A percentile compares a stretch with the other conserved stretches of the same genome.
phyloP scores from a whole-genome alignment of 2,888 invertebrate genomes.

The Phymatocera aterrima region DNA sequence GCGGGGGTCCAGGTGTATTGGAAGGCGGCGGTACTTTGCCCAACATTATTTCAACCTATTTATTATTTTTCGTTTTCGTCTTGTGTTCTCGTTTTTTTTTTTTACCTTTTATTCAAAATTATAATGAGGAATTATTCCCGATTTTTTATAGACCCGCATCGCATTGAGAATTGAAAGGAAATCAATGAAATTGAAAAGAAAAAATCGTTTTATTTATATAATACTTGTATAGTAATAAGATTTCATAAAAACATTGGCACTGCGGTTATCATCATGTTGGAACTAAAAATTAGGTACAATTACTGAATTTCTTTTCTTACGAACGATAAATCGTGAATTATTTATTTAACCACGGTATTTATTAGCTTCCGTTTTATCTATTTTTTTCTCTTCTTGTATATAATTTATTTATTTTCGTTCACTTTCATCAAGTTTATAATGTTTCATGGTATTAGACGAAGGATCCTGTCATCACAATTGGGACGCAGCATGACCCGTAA shows the following conservation, averaged over 20 bases:
- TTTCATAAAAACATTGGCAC: constrained; percentile 21
- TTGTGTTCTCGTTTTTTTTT: too few relatives aligned
- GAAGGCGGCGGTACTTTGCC: constrained; percentile 67
- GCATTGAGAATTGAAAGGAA: too few relatives aligned
- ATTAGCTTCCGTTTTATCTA: not conserved
- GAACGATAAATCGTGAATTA: not conserved
- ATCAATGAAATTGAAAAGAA: too few relatives aligned
- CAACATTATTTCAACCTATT: constrained; percentile 60
- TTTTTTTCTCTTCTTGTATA: not conserved
- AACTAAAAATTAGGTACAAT: too few relatives aligned
- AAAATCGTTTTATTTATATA: not conserved
- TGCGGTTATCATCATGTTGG: too few relatives aligned
- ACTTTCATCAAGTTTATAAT: not conserved
- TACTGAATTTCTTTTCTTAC: too few relatives aligned
- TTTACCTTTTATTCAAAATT: too few relatives aligned
- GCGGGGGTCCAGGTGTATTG: constrained; percentile 64
- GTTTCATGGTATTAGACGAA: not conserved
- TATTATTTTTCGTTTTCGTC: too few relatives aligned
- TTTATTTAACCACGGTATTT: not conserved
- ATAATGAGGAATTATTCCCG: not conserved
- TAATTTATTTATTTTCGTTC: not conserved
- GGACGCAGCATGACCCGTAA: constrained; percentile 52
- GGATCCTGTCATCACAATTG: constrained; percentile 28
- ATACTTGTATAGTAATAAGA: not conserved
- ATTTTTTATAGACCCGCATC: constrained; percentile 15